Percentiles rank a stretch among this genome's conserved stretches.
Evolutionary conservation across 1,140 invertebrate genomes (phyloP).

Genomic region (Tribolium castaneum): DNA sequence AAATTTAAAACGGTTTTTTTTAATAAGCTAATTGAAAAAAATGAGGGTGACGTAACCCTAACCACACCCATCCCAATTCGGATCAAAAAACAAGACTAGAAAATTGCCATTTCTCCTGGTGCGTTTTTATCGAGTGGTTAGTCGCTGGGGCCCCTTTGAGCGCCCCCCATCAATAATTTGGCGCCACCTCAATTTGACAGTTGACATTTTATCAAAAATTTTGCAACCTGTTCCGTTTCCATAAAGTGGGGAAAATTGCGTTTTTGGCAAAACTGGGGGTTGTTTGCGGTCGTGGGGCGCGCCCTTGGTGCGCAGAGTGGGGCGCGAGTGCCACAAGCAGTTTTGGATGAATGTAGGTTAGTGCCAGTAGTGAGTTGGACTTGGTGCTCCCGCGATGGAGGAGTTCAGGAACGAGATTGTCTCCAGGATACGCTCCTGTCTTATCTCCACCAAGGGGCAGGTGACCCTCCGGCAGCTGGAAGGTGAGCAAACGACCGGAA

Average conservation of each 20-base stretch:
- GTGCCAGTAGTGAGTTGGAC: neutral
- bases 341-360: slow-evolving; percentile 20
- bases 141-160: too few relatives aligned
- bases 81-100: too few relatives aligned
- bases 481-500: neutral
- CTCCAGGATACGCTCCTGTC: neutral
- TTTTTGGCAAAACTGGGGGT: neutral
- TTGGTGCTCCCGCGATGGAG: neutral
- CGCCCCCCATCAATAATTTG: too few relatives aligned
- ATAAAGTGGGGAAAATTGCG: neutral
- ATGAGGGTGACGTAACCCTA: too few relatives aligned
- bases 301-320: neutral
- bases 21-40: too few relatives aligned
- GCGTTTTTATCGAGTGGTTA: too few relatives aligned
- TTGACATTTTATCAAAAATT: neutral
- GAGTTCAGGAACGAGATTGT: neutral
- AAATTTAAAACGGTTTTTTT: too few relatives aligned
- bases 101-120: too few relatives aligned
- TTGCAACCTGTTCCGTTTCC: neutral
- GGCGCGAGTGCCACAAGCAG: neutral
- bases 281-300: neutral
- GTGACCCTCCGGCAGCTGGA: neutral
- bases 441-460: neutral
- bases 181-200: neutral
- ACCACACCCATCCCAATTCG: too few relatives aligned